A percentile compares a stretch with the other conserved stretches of the same genome.
Evolutionary conservation across 2,113 vertebrate species (phyloP).

Genomic region (Onychorhynchus coronatus): DNA sequence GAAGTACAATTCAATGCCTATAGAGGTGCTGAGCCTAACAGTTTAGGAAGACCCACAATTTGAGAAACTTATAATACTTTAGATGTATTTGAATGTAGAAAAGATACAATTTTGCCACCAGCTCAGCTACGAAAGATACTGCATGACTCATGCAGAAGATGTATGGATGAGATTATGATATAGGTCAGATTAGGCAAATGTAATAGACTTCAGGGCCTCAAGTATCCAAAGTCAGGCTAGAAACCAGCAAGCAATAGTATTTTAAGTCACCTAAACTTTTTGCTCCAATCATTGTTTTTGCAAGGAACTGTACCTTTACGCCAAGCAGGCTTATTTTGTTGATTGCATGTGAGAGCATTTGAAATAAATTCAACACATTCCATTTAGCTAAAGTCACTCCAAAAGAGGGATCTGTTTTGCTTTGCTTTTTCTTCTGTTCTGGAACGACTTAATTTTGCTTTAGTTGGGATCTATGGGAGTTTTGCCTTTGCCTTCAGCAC

Average conservation of each 20-base stretch:
- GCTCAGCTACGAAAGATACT: neutral
- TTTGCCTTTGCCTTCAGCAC: neutral
- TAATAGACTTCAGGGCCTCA: neutral
- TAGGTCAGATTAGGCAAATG: neutral
- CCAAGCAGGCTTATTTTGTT: neutral
- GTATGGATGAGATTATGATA: neutral
- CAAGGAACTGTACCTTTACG: neutral
- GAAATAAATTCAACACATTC: neutral
- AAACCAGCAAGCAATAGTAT: neutral
- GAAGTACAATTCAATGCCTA: neutral
- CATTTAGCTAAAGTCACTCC: neutral
- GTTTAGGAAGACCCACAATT: neutral
- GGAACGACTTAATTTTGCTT: neutral
- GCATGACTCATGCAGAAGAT: neutral
- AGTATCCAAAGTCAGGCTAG: neutral
- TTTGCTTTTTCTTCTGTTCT: neutral
- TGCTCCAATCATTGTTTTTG: neutral
- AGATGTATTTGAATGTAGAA: neutral
- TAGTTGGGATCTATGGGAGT: neutral
- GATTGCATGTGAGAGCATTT: neutral
- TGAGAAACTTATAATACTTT: neutral
- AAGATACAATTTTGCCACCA: neutral
- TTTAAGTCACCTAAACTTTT: neutral
- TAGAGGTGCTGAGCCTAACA: neutral
- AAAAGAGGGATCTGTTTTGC: neutral